These are phyloP conservation scores for Erythrolamprus reginae DNA, from an alignment of 2,113 vertebrate species.

Conservation along the genomic window DNA sequence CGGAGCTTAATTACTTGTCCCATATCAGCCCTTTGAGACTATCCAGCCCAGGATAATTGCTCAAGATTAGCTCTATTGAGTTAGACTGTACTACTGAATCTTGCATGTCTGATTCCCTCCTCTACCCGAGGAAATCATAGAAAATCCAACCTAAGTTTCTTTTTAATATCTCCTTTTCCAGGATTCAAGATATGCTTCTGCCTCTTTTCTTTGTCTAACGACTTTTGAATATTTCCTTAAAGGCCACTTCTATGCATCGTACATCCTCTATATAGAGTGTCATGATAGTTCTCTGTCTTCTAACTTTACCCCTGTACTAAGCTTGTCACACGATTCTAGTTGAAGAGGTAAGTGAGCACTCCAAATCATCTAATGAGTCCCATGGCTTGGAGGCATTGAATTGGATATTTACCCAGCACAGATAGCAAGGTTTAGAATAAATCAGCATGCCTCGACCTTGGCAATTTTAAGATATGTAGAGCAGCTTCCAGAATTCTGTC, in stretches of 20 bases:
- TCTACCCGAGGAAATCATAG: not conserved
- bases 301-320: not conserved
- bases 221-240: not conserved
- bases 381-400: not conserved
- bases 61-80: not conserved
- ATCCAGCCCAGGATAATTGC: not conserved
- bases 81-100: not conserved
- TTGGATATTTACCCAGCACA: not conserved
- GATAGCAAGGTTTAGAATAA: rapidly evolving
- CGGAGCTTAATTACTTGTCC: too few relatives aligned
- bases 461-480: not conserved
- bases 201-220: not conserved
- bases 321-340: not conserved
- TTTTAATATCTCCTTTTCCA: not conserved
- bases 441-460: not conserved
- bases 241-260: not conserved
- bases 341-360: not conserved
- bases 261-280: not conserved
- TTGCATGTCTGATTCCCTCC: not conserved
- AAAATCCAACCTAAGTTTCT: not conserved
- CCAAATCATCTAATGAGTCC: not conserved
- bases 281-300: not conserved
- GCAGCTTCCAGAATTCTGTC: not conserved
- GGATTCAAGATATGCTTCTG: not conserved
- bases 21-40: not conserved